Evolutionary conservation across 92 coral and sea anemone genomes (phyloP), one percentile per base, ranked within the genome.

Genomic region (Epizoanthus fatuus): DNA sequence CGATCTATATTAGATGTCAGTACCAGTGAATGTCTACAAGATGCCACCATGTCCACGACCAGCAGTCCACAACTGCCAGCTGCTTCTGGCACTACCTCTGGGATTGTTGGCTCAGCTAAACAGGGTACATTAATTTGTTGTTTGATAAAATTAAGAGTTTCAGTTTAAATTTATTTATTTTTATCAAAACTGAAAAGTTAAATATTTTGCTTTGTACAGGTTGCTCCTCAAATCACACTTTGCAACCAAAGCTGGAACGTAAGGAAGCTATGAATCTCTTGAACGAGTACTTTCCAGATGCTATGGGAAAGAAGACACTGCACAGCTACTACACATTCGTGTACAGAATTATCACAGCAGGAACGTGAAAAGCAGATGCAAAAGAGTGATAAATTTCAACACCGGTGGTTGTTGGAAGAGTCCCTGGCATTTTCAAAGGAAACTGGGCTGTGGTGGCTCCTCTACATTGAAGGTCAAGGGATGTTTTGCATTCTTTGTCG

Each of bases 401-500:
- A 76, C 65, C 54, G 37, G 74, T 77, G 89, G 89, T 76, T 86
- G 5, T 75, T 86, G 47, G 84, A 75, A 4, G 75, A 86, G 19
- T 15, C 54, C 51, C 75, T 86, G 1, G 79, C 90, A 53, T 79
- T 63, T 79, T 37, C 55, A 1, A 7, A 58, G 39, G 72, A 79
- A 59, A 44, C 84, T 32, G 90, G 91, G 59, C 69, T 87, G 76
- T 81, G 76, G 70, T 87, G 87, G 87, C 75, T 87, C 3, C 20
- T 63, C 54, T 87, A 20, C 66, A 51, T 59, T 10, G 83, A 81
- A 87, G 87, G 91, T 17, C 64, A 87, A 56, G 91, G 70, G 65
- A 81, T 87, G 91, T 81, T 80, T 83, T 81, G 91, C 87, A 81
- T 81, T 3, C 91, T 80, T 69, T 82, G 84, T 22, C 70, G 87